These are phyloP conservation scores for Ceriagrion tenellum DNA, from an alignment of 2,888 invertebrate genomes.

Conservation along the genomic window DNA sequence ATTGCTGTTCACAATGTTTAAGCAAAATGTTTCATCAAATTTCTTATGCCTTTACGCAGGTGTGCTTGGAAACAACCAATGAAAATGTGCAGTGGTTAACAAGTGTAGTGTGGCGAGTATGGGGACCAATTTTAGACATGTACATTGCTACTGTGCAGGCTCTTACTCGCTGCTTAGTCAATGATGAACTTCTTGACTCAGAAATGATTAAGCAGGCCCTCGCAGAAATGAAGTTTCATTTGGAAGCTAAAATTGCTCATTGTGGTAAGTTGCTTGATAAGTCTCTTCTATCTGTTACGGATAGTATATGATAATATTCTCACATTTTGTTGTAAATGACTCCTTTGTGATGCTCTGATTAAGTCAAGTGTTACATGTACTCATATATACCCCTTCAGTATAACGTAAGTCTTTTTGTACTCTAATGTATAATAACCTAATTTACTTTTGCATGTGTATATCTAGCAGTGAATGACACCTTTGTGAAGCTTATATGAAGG, in stretches of 20 bases:
- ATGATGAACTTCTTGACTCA: constrained; percentile 82
- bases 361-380: no score
- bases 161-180: constrained; percentile 80
- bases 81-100: constrained; percentile 25
- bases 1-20: no score
- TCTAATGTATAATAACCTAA: no score
- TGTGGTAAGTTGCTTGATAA: constrained; percentile 81
- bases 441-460: no score
- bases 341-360: no score
- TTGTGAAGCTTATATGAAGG: no score
- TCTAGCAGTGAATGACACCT: no score
- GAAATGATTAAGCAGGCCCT: constrained; percentile 85
- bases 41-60: background rate
- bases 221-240: constrained; percentile 83
- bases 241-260: constrained; percentile 81
- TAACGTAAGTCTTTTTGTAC: no score
- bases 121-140: constrained; percentile 87
- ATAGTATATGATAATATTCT: no score
- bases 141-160: constrained; percentile 85
- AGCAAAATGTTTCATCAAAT: background rate
- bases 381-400: no score
- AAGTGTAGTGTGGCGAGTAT: constrained; percentile 74
- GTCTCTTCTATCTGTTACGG: background rate
- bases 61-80: constrained; percentile 26
- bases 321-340: no score